Evolutionary conservation across 2,113 vertebrate species (phyloP), one percentile per base, ranked within the genome.

Genomic region (Amblyornis subalaris): DNA sequence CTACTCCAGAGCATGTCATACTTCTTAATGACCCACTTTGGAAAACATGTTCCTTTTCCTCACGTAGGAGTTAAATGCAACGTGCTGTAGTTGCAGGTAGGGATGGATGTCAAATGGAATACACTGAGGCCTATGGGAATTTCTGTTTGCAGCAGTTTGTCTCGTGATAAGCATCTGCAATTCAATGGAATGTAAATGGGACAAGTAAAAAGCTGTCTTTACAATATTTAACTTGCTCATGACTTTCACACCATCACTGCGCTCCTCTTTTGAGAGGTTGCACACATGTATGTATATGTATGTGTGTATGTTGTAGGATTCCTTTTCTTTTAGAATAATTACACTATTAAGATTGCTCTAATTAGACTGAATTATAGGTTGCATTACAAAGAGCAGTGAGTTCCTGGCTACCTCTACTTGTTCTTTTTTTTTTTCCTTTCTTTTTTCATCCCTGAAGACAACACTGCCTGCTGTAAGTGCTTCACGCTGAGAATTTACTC

Each of bases 21-120:
- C 55, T 93, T 85, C 75, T 95, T 94, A 96, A 95, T 92, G 86
- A 94, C 78, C 85, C 83, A 55, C 90, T 82, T 38, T 93, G 88
- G 91, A 97, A 94, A 96, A 93, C 69, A 28, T 14, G 45, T 94
- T 95, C 67, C 80, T 81, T 93, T 94, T 93, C 93, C 95, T 72
- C 65, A 93, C 58, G 71, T 89, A 71, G 95, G 90, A 94, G 81
- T 89, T 48, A 58, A 91, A 72, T 55, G 66, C 89, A 60, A 45
- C 84, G 66, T 73, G 66, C 75, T 82, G 51, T 5, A 92, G 36
- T 16, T 70, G 42, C 33, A 66, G 58, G 81, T 66, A 47, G 71
- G 11, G 47, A 65, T 70, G 71, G 78, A 66, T 88, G 62, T 58
- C 89, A 72, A 2, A 48, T 72, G 22, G 67, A 89, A 81, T 40